Base-by-base conservation (phyloP, 2,888 invertebrate species). In the Pachymerium ferrugineum region DNA sequence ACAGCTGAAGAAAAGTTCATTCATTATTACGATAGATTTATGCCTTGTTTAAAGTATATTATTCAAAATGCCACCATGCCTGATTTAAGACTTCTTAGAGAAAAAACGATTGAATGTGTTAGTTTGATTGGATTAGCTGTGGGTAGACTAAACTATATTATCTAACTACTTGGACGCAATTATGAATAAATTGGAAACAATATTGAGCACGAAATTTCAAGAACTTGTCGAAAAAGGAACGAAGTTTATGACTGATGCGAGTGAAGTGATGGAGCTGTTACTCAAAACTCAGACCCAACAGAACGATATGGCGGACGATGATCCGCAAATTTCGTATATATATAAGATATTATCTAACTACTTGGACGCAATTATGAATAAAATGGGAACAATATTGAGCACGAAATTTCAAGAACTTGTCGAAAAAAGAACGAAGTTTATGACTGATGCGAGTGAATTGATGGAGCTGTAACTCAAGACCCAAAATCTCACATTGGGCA, bases 401-500 rank as follows among this genome's bases (percentile, higher is more conserved):
- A 88, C 91, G 28, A 98, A 97, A 84, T 94, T 98, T 82, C 93
- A 94, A 81, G 96, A 97, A 86, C 86, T 98, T 77, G 89, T 96
- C 72, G 93, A 95, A 82, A 92, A 91, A 78, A 97, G 97, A 70
- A 96, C 93, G 14, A 98, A 98, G 83, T 86, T 98, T 76, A 98
- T 99, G n/a, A n/a, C n/a, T n/a, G n/a, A n/a, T n/a, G n/a, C n/a
- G n/a, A n/a, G n/a, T n/a, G n/a, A n/a, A n/a, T n/a, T n/a, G n/a
- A n/a, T n/a, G n/a, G n/a, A n/a, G n/a, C n/a, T n/a, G n/a, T n/a
- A n/a, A n/a, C n/a, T n/a, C n/a, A n/a, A n/a, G n/a, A n/a, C n/a
- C n/a, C n/a, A n/a, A n/a, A 83, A 98, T 99, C 78, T 95, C 97
- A 0, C 97, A 98, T 0, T 99, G 99, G 99, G 96, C 98, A 0